Percentiles rank a stretch among this genome's conserved stretches.
Conservation (phyloP, 2,888 invertebrate species). For the Dolichomitus sp. region DNA sequence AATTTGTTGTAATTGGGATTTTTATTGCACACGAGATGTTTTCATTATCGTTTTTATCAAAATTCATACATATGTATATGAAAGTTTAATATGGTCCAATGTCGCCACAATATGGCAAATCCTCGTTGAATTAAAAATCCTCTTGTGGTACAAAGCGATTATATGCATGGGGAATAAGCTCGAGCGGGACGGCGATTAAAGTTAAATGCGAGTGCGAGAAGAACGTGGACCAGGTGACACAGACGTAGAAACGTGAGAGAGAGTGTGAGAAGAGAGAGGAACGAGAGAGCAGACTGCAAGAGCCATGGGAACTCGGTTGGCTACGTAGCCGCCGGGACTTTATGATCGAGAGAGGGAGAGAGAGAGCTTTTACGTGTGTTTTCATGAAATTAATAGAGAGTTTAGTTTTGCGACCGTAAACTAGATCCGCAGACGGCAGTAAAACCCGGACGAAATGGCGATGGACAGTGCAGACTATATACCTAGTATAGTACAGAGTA, state of each 20-base stretch:
- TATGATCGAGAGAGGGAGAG: constrained; percentile 64
- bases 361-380: constrained; percentile 79
- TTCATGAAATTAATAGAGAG: constrained; percentile 83
- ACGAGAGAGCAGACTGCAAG: constrained; percentile 63
- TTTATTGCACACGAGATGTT: not conserved
- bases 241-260: constrained; percentile 4
- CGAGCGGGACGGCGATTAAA: constrained; percentile 50
- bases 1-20: not conserved
- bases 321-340: constrained; percentile 68
- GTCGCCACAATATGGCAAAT: not conserved
- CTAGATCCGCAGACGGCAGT: constrained; percentile 82
- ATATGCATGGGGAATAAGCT: constrained; percentile 28
- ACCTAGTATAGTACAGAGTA: not conserved
- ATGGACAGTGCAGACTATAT: constrained; percentile 73
- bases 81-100: not conserved
- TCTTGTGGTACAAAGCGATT: constrained; percentile 31
- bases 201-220: constrained; percentile 52
- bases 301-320: constrained; percentile 71
- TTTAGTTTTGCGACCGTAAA: constrained; percentile 82
- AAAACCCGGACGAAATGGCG: constrained; percentile 79
- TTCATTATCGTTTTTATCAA: not conserved
- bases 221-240: constrained; percentile 50
- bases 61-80: not conserved
- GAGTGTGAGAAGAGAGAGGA: constrained; percentile 17
- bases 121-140: constrained; percentile 40